Percentiles rank a stretch among this genome's conserved stretches.
Conservation (phyloP, 37 sponge, comb jelly and placozoan genomes). For the Chondrosia reniformis region DNA sequence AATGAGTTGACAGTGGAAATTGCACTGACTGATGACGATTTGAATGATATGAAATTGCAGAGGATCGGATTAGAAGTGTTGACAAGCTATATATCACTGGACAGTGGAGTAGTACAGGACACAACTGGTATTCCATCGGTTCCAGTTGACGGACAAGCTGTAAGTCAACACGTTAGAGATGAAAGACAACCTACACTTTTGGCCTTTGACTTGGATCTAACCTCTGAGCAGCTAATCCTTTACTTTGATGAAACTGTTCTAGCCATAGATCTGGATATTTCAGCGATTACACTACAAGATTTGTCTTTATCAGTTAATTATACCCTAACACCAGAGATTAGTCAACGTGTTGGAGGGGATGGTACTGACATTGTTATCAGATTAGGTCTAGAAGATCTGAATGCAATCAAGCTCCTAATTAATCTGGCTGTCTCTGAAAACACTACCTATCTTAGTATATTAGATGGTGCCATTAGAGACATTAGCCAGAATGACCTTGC, state of each 20-base stretch:
- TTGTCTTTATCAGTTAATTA: constrained; percentile 12
- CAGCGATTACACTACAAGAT: constrained; percentile 62
- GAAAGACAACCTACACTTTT: constrained; percentile 50
- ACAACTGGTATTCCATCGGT: constrained; percentile 46
- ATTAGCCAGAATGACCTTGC: constrained; percentile 48
- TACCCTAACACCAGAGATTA: constrained; percentile 40
- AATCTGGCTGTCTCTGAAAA: constrained; percentile 48
- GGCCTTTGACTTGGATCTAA: constrained; percentile 70
- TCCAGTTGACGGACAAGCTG: constrained; percentile 25
- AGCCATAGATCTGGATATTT: constrained; percentile 50
- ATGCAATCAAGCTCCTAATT: constrained; percentile 64
- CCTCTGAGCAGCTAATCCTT: constrained; percentile 50
- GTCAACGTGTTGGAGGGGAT: constrained; percentile 17
- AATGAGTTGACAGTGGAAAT: constrained; percentile 29
- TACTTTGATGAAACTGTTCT: constrained; percentile 78
- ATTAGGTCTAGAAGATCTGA: constrained; percentile 63
- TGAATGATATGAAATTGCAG: constrained; percentile 82
- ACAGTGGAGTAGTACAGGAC: constrained; percentile 35
- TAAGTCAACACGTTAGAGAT: constrained; percentile 39
- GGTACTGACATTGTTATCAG: constrained; percentile 41
- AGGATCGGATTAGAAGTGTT: constrained; percentile 43
- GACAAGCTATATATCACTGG: constrained; percentile 28
- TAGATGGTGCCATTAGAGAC: constrained; percentile 56
- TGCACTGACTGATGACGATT: constrained; percentile 27
- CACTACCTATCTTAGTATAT: constrained; percentile 64